phyloP scores from a whole-genome alignment of 2,888 invertebrate genomes.

The Epistrophe eligans region DNA sequence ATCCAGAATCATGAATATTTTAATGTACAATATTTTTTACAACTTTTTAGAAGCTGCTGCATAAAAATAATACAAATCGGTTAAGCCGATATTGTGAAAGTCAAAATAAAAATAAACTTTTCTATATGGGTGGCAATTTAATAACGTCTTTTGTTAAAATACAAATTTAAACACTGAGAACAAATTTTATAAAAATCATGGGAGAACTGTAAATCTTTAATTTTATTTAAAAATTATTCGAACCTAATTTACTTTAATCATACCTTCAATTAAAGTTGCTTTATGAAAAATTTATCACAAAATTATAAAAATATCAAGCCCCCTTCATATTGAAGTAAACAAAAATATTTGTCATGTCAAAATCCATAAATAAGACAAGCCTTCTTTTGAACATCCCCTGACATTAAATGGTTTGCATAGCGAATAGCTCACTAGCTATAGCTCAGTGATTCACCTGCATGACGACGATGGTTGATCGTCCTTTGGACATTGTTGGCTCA shows the following conservation, averaged over 20 bases:
- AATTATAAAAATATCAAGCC: neutral
- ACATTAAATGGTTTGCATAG: constrained; percentile 30
- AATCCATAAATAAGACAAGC: constrained; percentile 45
- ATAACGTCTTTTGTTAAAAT: no score
- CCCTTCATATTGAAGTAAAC: constrained; percentile 4
- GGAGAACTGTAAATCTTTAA: no score
- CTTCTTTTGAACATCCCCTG: constrained; percentile 6
- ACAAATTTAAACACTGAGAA: no score
- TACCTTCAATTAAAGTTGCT: neutral
- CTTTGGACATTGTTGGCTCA: constrained; percentile 10
- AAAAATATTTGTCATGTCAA: constrained; percentile 53
- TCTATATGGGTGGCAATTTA: no score
- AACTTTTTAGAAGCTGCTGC: no score
- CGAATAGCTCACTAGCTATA: neutral
- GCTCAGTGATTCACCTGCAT: constrained; percentile 34
- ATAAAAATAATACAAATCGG: no score
- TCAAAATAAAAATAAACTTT: no score
- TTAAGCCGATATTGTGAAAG: no score
- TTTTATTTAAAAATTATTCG: no score
- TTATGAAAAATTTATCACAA: neutral
- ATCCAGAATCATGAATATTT: no score
- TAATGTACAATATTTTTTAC: no score
- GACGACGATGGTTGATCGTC: constrained; percentile 31
- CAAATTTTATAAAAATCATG: no score
- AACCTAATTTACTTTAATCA: neutral